Evolutionary conservation across 2,888 invertebrate species (phyloP).

Genomic region (Dryobota labecula): DNA sequence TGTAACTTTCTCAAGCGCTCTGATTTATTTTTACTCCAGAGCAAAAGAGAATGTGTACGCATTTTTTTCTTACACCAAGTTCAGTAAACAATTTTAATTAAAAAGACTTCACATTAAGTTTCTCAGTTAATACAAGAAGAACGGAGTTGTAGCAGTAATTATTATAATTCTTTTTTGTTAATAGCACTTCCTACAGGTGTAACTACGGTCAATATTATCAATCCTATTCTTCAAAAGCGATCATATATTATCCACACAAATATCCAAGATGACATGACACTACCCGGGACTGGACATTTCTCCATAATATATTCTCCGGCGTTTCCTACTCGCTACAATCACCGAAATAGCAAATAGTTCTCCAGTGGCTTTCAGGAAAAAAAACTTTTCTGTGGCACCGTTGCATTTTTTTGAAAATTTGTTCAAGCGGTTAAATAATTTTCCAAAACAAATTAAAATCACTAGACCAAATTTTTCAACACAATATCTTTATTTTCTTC

Average conservation of each 20-base stretch:
- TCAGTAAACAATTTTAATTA: conserved; percentile 52
- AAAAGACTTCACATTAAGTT: conserved; percentile 18
- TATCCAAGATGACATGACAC: too few relatives aligned
- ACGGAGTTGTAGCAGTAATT: not conserved
- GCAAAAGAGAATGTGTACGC: not conserved
- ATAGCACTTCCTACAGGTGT: not conserved
- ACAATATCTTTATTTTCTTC: not conserved
- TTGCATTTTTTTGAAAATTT: not conserved
- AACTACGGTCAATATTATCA: not conserved
- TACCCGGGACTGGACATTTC: not conserved
- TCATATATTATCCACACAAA: too few relatives aligned
- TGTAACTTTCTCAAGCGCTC: conserved; percentile 35
- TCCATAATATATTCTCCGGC: not conserved
- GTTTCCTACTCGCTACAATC: not conserved
- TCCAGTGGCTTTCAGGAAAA: not conserved
- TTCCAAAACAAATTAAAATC: not conserved
- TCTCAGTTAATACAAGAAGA: not conserved
- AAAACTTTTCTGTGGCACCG: too few relatives aligned
- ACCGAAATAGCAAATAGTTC: not conserved
- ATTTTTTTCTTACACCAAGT: conserved; percentile 21
- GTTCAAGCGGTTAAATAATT: not conserved
- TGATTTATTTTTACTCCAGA: conserved; percentile 29
- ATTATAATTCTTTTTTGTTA: not conserved
- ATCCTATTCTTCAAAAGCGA: not conserved
- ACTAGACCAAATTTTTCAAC: not conserved